Evolutionary conservation across 2,888 invertebrate species (phyloP), one percentile per base, ranked within the genome.

Genomic region (Caenorhabditis zanzibari): DNA sequence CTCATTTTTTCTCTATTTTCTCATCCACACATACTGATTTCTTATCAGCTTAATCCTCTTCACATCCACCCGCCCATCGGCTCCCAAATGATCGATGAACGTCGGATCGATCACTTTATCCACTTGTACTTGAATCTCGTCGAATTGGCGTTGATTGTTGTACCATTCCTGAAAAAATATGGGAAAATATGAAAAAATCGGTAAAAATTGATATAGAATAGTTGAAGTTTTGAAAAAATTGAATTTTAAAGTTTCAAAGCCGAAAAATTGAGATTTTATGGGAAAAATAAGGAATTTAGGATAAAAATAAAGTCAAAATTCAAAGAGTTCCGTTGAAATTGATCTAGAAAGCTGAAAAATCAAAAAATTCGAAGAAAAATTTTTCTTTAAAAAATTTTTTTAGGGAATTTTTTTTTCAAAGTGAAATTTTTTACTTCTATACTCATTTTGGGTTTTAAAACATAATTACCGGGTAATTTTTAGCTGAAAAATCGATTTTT

Each of bases 91-190:
- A 24, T 44, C 47, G 3, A 28, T 16, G 19, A 79, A 79, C 26
- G 63, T 47, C 10, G 44, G 7, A 1, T 71, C 71, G 19, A 71
- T 64, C 26, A 72, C 79, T 58, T 56, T 63, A 32, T 79, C 79
- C 32, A 79, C 41, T 22, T 79, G 79, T 4, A 79, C 9, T 56
- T 79, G 79, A 28, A 79, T 71, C n/a, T 79, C 79, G 0, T 79
- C 71, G n/a, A 79, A 54, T 24, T 56, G 32, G 0, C 79, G 79
- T 14, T 79, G 71, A 19, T 61, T 52, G 32, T 56, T 63, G 22
- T 56, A 44, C 79, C 79, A 79, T 64, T 79, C 71, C 77, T 77
- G 61, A 5, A 63, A 24, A 16, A 61, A 14, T 49, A 7, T n/a
- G 19, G 5, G 12, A 19, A 47, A 47, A 47, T 19, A 9, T 47